Evolutionary conservation across 2,888 invertebrate species (phyloP).

Genomic region (Nomada hirtipes): DNA sequence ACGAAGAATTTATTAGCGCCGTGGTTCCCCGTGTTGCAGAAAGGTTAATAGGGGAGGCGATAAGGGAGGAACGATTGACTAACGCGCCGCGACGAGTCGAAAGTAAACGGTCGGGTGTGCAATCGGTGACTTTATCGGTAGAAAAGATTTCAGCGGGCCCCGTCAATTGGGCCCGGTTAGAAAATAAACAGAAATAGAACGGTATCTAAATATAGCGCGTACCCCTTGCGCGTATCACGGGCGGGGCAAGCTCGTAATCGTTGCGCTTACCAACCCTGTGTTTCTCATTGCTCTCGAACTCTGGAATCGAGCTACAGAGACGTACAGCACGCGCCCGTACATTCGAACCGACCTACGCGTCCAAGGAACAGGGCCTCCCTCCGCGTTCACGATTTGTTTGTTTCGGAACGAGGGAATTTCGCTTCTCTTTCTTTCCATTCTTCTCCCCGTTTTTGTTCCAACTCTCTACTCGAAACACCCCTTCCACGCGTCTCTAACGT

Average conservation of each 20-base stretch:
- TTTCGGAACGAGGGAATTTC: conserved; percentile 19
- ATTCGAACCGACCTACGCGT: conserved; percentile 25
- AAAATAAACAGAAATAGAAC: conserved; percentile 79
- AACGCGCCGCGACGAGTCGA: background rate
- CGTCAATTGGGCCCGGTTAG: conserved; percentile 46
- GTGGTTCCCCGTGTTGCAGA: too few relatives aligned
- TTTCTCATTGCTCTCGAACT: background rate
- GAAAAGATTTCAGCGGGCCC: conserved; percentile 22
- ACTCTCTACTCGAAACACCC: background rate
- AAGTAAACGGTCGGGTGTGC: background rate
- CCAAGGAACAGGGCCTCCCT: conserved; percentile 42
- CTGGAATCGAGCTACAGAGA: background rate
- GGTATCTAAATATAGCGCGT: conserved; percentile 79
- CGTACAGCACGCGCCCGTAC: too few relatives aligned
- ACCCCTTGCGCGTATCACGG: conserved; percentile 42
- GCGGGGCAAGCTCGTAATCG: background rate
- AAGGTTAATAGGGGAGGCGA: too few relatives aligned
- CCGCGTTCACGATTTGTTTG: conserved; percentile 51
- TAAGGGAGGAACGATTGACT: too few relatives aligned
- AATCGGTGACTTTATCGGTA: too few relatives aligned
- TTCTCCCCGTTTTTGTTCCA: background rate
- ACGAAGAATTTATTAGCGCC: too few relatives aligned
- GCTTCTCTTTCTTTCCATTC: background rate
- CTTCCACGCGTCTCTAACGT: background rate
- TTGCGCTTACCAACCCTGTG: background rate